Evolutionary conservation across 1,140 invertebrate genomes (phyloP).

Genomic region (Microvelia longipes): DNA sequence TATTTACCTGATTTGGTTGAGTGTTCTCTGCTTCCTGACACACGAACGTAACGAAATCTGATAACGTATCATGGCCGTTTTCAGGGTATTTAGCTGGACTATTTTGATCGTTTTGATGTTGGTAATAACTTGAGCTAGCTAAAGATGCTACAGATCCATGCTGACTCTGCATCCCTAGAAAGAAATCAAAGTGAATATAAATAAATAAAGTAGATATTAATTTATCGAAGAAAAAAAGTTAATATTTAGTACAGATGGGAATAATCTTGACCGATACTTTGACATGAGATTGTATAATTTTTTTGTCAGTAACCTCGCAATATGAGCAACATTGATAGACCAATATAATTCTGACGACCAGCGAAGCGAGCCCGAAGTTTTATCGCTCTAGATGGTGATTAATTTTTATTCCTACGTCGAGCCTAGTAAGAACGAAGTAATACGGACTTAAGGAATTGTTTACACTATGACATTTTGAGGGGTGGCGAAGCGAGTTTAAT

Average conservation of each 20-base stretch:
- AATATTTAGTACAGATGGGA: neutral
- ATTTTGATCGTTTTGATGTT: slow-evolving; percentile 39
- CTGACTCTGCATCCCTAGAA: slow-evolving; percentile 38
- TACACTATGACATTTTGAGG: no score
- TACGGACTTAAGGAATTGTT: no score
- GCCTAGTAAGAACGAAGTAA: no score
- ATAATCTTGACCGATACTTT: neutral
- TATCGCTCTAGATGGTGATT: no score
- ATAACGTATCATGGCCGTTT: slow-evolving; percentile 73
- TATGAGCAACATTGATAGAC: no score
- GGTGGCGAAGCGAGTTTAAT: no score
- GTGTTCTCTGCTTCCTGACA: slow-evolving; percentile 81
- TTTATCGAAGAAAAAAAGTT: neutral
- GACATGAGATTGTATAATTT: no score
- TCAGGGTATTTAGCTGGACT: slow-evolving; percentile 62
- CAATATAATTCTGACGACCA: no score
- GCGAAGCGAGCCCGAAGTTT: no score
- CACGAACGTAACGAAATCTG: slow-evolving; percentile 91
- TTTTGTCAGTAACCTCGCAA: no score
- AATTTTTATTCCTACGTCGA: no score
- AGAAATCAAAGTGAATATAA: no score
- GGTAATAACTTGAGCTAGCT: slow-evolving; percentile 49
- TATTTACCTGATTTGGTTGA: slow-evolving; percentile 54
- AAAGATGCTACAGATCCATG: slow-evolving; percentile 47
- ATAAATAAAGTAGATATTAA: neutral